Conservation (phyloP, 2,888 invertebrate genomes). For the Cancer borealis region DNA sequence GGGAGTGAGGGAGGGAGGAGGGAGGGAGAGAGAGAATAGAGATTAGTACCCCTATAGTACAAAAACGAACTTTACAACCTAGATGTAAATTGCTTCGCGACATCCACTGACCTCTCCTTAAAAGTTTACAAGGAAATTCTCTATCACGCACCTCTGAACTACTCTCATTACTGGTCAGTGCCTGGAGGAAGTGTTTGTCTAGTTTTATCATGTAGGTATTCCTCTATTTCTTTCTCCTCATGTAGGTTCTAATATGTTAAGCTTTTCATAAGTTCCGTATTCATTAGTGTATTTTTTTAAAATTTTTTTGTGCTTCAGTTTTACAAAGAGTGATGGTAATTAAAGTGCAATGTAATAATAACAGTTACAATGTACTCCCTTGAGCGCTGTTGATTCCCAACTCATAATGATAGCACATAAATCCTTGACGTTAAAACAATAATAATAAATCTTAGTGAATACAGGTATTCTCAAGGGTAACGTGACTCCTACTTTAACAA, state of each 20-base stretch:
- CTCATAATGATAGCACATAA: too few relatives aligned
- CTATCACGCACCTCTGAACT: not conserved
- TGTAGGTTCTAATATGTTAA: too few relatives aligned
- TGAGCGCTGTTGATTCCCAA: too few relatives aligned
- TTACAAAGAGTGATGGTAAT: too few relatives aligned
- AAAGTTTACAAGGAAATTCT: conserved; percentile 3
- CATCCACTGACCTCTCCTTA: not conserved
- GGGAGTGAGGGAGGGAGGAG: not conserved
- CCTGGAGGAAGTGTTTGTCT: not conserved
- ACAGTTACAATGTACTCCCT: not conserved
- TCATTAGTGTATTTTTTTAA: too few relatives aligned
- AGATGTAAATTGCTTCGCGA: not conserved
- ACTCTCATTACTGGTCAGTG: not conserved
- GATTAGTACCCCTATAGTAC: not conserved
- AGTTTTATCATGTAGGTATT: not conserved
- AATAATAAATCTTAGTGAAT: too few relatives aligned
- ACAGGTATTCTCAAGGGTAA: not conserved
- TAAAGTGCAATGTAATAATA: not conserved
- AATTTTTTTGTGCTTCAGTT: too few relatives aligned
- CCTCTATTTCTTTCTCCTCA: not conserved
- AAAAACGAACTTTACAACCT: conserved; percentile 20
- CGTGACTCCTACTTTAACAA: too few relatives aligned
- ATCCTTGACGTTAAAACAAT: not conserved
- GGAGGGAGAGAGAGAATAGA: too few relatives aligned
- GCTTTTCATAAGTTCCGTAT: too few relatives aligned